Evolutionary conservation across 2,113 vertebrate species (phyloP).

Genomic region (Mixornis gularis): DNA sequence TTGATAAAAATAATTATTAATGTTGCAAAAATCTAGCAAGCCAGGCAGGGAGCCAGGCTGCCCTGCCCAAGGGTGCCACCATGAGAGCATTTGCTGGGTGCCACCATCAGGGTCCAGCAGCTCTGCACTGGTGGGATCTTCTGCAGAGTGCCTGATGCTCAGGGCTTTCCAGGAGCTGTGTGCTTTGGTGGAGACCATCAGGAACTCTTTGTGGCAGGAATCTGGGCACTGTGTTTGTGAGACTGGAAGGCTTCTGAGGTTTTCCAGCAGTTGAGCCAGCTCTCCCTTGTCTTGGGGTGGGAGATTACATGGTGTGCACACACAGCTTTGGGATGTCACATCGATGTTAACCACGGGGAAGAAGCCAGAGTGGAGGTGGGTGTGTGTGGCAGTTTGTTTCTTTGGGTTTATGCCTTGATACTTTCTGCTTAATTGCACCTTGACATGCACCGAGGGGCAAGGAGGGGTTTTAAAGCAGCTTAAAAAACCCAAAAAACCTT

Average conservation of each 20-base stretch:
- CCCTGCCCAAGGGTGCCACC: not conserved
- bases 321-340: not conserved
- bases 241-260: not conserved
- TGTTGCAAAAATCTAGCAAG: not conserved
- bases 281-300: not conserved
- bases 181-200: not conserved
- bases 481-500: slow-evolving; percentile 6
- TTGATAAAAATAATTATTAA: not conserved
- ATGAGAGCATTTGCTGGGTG: not conserved
- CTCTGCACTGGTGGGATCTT: not conserved
- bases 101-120: not conserved
- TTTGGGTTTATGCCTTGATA: not conserved
- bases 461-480: not conserved
- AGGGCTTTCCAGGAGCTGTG: not conserved
- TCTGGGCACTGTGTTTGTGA: accelerated
- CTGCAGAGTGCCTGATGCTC: not conserved
- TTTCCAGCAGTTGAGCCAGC: not conserved
- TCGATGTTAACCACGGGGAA: slow-evolving; percentile 11
- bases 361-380: not conserved
- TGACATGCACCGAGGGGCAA: not conserved
- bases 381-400: not conserved
- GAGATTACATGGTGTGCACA: not conserved
- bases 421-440: slow-evolving; percentile 56
- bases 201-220: not conserved
- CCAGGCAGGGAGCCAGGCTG: not conserved